phyloP scores from a whole-genome alignment of 2,888 invertebrate species.

The Parnassius glacialis region DNA sequence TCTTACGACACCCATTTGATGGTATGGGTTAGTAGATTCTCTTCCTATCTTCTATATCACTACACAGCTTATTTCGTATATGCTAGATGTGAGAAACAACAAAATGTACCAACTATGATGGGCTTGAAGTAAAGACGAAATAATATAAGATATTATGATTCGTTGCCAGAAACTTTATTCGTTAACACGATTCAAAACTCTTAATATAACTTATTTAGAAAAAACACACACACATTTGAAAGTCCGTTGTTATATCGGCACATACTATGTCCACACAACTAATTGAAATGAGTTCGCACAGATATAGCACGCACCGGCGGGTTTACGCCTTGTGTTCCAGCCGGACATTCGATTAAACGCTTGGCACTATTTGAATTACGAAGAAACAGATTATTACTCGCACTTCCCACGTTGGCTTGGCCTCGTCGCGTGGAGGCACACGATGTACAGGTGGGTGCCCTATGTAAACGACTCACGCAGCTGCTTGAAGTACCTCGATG shows the following conservation, averaged over 20 bases:
- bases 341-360: constrained; percentile 10
- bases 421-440: constrained; percentile 51
- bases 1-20: no score
- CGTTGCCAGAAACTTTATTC: no score
- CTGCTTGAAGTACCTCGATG: constrained; percentile 61
- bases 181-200: no score
- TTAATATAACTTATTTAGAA: no score
- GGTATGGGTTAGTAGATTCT: no score
- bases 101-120: no score
- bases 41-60: no score
- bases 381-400: constrained; percentile 28
- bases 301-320: constrained; percentile 54
- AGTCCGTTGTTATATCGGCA: background rate
- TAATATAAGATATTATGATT: no score
- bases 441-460: constrained; percentile 57
- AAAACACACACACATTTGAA: background rate
- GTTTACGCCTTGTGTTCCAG: constrained; percentile 23
- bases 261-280: background rate
- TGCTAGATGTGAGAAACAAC: no score
- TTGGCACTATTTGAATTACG: constrained; percentile 28
- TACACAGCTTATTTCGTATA: no score
- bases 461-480: constrained; percentile 53
- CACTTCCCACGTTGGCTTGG: constrained; percentile 26
- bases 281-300: constrained; percentile 57
- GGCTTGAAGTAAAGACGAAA: no score